Percentiles rank a stretch among this genome's conserved stretches.
These are phyloP conservation scores for Callosobruchus maculatus DNA, from an alignment of 2,888 invertebrate species.

Conservation along the genomic window DNA sequence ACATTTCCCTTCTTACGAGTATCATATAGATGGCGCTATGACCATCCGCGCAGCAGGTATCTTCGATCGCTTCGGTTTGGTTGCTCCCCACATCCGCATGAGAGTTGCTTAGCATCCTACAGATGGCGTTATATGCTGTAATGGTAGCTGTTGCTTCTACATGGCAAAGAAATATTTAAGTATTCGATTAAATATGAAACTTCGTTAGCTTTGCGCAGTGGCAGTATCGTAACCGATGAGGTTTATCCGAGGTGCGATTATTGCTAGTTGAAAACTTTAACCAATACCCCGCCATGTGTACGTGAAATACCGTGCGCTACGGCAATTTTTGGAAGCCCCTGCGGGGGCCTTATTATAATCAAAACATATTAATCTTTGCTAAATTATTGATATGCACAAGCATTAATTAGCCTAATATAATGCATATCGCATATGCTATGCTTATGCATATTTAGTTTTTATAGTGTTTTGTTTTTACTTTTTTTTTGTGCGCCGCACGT, in stretches of 20 bases:
- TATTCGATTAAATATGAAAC: background rate
- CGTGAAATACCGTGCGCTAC: conserved; percentile 52
- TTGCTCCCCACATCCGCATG: too few relatives aligned
- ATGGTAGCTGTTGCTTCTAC: background rate
- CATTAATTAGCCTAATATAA: too few relatives aligned
- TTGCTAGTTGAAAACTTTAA: conserved; percentile 46
- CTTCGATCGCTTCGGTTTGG: too few relatives aligned
- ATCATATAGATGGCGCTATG: too few relatives aligned
- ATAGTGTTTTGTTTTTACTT: too few relatives aligned
- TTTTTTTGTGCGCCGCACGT: too few relatives aligned
- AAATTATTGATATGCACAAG: too few relatives aligned
- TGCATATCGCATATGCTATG: too few relatives aligned
- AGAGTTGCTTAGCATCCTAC: background rate
- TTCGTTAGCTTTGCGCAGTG: conserved; percentile 80
- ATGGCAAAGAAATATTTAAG: background rate
- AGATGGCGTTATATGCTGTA: background rate
- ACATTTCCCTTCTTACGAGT: too few relatives aligned
- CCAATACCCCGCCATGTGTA: conserved; percentile 56
- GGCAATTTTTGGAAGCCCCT: conserved; percentile 54
- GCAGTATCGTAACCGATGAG: conserved; percentile 91
- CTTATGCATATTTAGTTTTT: too few relatives aligned
- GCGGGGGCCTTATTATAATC: conserved; percentile 21
- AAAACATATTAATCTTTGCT: conserved; percentile 6
- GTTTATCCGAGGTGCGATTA: conserved; percentile 85
- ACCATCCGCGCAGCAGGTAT: too few relatives aligned